A percentile compares a stretch with the other conserved stretches of the same genome.
Evolutionary conservation across 1,140 invertebrate genomes (phyloP).

Genomic region (Drosophila elegans): DNA sequence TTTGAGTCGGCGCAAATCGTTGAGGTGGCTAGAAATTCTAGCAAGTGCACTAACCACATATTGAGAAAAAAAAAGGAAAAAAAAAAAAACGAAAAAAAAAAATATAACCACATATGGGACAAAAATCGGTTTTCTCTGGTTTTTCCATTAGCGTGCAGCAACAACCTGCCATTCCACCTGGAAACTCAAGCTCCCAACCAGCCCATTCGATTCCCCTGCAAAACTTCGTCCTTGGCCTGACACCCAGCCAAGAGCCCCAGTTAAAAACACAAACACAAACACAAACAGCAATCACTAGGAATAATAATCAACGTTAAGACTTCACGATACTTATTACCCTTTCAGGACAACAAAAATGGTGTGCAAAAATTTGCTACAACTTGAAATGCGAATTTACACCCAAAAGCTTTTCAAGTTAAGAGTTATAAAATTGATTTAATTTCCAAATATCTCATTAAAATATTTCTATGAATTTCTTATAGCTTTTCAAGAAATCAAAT

Average conservation of each 20-base stretch:
- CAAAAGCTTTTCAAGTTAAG: no score
- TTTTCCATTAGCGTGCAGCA: constrained; percentile 36
- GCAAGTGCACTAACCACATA: constrained; percentile 25
- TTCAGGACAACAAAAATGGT: no score
- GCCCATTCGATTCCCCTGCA: not conserved
- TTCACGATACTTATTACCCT: not conserved
- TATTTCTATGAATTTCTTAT: no score
- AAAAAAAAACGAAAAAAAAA: not conserved
- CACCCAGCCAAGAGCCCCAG: not conserved
- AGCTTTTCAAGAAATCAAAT: no score
- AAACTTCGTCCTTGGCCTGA: constrained; percentile 26
- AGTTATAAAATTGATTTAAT: no score
- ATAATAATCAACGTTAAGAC: not conserved
- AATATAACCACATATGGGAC: constrained; percentile 4
- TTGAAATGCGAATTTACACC: no score
- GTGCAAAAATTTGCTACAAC: no score
- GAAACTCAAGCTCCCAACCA: constrained; percentile 2
- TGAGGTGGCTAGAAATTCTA: constrained; percentile 9
- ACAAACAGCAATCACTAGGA: not conserved
- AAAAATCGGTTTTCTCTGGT: constrained; percentile 24
- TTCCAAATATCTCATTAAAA: no score
- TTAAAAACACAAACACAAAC: constrained; percentile 14
- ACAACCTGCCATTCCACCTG: constrained; percentile 1
- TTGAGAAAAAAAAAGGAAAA: not conserved
- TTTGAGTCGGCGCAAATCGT: constrained; percentile 15